These are phyloP conservation scores for Eristalis intricaria DNA, from an alignment of 2,888 invertebrate genomes.

Conservation along the genomic window DNA sequence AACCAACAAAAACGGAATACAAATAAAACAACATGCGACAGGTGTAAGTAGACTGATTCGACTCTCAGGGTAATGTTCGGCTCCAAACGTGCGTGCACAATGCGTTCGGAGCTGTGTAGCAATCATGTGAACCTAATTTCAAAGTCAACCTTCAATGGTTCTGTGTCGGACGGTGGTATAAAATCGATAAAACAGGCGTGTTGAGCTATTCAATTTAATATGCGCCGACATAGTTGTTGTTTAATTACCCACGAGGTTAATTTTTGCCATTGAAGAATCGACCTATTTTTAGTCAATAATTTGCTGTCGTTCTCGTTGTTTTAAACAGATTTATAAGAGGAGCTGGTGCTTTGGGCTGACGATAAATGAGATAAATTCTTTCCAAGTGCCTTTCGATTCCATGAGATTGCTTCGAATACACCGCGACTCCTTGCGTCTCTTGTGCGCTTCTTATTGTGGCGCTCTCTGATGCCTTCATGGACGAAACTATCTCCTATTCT, in stretches of 20 bases:
- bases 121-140: not conserved
- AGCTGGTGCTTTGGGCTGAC: too few species aligned
- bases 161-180: not conserved
- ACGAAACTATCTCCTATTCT: too few species aligned
- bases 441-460: too few species aligned
- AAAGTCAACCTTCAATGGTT: not conserved
- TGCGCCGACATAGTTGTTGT: not conserved
- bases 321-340: too few species aligned
- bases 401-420: too few species aligned
- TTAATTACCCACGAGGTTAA: not conserved
- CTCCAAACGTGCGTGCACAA: not conserved
- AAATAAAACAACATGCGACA: not conserved
- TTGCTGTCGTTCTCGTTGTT: not conserved
- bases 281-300: not conserved
- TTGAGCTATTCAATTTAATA: not conserved
- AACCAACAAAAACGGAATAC: not conserved
- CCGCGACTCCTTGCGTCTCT: too few species aligned
- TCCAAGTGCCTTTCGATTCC: too few species aligned
- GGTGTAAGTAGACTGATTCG: constrained; percentile 18
- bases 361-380: too few species aligned
- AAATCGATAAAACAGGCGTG: not conserved
- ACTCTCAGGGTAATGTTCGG: not conserved
- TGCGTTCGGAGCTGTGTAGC: not conserved
- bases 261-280: not conserved
- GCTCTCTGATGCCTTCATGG: too few species aligned